Conservation (phyloP, 2,113 vertebrate species). For the Gymnobelideus leadbeateri region DNA sequence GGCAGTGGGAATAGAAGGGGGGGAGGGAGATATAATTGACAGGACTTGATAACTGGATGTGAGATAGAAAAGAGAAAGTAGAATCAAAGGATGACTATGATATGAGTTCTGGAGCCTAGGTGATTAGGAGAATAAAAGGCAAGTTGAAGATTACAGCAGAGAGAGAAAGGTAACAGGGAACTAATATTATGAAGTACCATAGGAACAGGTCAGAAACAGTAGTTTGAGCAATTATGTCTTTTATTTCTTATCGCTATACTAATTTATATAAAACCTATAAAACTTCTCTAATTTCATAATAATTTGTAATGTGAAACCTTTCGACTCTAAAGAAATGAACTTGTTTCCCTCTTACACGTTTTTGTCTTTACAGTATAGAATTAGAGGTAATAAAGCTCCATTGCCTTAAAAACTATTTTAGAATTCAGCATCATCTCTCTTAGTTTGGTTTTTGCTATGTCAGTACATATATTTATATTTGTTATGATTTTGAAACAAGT, state of each 20-base stretch:
- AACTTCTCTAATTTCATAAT: not conserved
- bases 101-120: not conserved
- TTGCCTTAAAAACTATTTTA: not conserved
- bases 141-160: not conserved
- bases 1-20: not conserved
- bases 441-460: not conserved
- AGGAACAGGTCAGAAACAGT: not conserved
- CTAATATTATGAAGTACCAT: not conserved
- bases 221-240: not conserved
- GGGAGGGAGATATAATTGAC: not conserved
- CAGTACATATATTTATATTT: not conserved
- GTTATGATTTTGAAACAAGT: not conserved
- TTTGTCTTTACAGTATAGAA: not conserved
- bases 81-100: not conserved
- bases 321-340: not conserved
- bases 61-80: not conserved
- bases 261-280: not conserved
- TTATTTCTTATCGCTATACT: not conserved
- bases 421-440: not conserved
- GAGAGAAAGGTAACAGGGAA: not conserved
- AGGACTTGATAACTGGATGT: not conserved
- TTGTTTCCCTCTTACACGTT: not conserved
- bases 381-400: not conserved
- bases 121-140: not conserved
- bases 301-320: not conserved